Conservation (phyloP, 2,797 vertebrate genomes). For the Pseudocheirus occidentalis region DNA sequence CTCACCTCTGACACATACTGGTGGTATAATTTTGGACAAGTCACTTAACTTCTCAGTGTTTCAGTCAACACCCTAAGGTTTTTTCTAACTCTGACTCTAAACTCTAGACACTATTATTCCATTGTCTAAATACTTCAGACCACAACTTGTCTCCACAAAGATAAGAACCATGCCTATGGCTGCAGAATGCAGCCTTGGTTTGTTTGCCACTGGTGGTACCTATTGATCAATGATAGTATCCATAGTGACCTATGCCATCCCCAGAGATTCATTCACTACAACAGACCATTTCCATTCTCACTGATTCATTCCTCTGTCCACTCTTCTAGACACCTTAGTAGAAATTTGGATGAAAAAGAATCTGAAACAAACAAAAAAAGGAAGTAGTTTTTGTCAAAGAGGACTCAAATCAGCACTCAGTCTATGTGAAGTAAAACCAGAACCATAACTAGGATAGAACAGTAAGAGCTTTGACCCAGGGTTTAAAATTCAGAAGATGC, state of each 20-base stretch:
- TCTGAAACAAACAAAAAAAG: neutral
- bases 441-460: neutral
- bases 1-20: neutral
- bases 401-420: neutral
- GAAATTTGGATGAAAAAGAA: neutral
- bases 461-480: neutral
- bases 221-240: neutral
- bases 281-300: neutral
- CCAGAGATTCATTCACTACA: neutral
- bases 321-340: neutral
- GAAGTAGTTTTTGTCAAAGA: neutral
- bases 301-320: neutral
- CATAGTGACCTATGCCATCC: neutral
- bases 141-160: neutral
- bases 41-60: neutral
- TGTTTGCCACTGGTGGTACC: neutral
- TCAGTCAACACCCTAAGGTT: neutral
- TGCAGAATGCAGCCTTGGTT: neutral
- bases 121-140: neutral
- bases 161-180: neutral
- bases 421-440: neutral
- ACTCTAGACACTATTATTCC: neutral
- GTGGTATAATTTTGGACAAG: neutral
- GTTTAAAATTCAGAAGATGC: no score
- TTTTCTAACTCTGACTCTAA: neutral